Percentiles rank a stretch among this genome's conserved stretches.
Evolutionary conservation across 1,140 invertebrate species (phyloP).

Genomic region (Drosophila pallidifrons): DNA sequence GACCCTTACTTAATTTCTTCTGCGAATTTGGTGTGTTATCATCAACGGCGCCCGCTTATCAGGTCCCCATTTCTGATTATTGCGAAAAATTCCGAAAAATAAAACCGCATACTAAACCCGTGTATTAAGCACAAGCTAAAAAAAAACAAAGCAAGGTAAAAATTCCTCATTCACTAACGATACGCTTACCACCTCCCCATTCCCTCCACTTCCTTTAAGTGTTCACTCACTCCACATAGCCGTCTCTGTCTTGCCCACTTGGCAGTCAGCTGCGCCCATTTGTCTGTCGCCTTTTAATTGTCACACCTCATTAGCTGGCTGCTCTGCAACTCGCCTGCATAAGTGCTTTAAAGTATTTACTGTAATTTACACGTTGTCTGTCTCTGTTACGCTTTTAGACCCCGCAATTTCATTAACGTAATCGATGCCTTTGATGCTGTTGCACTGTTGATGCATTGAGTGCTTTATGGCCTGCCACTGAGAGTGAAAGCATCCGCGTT

Average conservation of each 20-base stretch:
- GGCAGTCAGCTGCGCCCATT: slow-evolving; percentile 38
- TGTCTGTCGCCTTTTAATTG: slow-evolving; percentile 55
- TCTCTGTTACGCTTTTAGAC: slow-evolving; percentile 1
- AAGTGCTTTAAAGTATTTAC: slow-evolving; percentile 67
- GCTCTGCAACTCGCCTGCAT: slow-evolving; percentile 33
- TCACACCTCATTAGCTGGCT: slow-evolving; percentile 68
- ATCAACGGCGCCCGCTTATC: slow-evolving; percentile 47
- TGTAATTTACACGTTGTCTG: slow-evolving; percentile 65
- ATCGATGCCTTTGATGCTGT: slow-evolving; percentile 58
- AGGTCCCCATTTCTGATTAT: slow-evolving; percentile 35
- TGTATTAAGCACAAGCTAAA: slow-evolving; percentile 21
- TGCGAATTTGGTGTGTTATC: slow-evolving; percentile 44
- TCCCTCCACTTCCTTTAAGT: neutral
- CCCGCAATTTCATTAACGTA: slow-evolving; percentile 55
- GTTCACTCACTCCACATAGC: neutral
- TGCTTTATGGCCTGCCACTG: slow-evolving; percentile 42
- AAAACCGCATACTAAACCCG: slow-evolving; percentile 21
- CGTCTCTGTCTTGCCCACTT: slow-evolving; percentile 3
- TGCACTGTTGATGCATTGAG: slow-evolving; percentile 39
- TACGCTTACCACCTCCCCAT: neutral
- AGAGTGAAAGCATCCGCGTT: slow-evolving; percentile 44
- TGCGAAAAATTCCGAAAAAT: slow-evolving; percentile 24
- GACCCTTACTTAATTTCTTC: slow-evolving; percentile 33
- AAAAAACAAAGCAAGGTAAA: slow-evolving; percentile 38
- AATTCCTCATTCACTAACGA: neutral